Evolutionary conservation across 1,140 invertebrate species (phyloP).

Genomic region (Drosophila ambigua): DNA sequence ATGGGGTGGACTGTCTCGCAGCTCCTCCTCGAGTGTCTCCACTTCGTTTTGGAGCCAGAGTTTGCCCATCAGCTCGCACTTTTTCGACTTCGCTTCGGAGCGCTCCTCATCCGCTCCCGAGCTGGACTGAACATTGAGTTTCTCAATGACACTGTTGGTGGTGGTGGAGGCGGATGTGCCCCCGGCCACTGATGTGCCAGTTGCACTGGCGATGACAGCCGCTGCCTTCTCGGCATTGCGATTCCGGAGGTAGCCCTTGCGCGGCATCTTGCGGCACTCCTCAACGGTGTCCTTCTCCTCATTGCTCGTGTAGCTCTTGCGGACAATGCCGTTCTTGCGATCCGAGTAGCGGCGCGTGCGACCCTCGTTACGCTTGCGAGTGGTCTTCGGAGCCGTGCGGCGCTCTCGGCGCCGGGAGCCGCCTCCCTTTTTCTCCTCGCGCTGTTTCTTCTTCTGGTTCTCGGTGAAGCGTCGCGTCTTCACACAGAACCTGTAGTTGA

Average conservation of each 20-base stretch:
- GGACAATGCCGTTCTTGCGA: constrained; percentile 78
- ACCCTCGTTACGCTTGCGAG: constrained; percentile 84
- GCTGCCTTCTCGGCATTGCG: constrained; percentile 77
- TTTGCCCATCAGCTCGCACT: constrained; percentile 87
- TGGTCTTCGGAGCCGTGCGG: constrained; percentile 72
- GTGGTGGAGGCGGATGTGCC: constrained; percentile 76
- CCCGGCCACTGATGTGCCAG: constrained; percentile 64
- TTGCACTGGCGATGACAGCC: constrained; percentile 61
- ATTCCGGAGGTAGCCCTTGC: constrained; percentile 81
- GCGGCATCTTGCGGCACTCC: constrained; percentile 74
- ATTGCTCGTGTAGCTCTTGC: constrained; percentile 82
- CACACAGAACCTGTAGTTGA: constrained; percentile 82
- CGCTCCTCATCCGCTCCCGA: constrained; percentile 80
- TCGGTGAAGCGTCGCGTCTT: constrained; percentile 86
- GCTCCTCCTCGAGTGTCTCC: constrained; percentile 86
- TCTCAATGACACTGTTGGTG: constrained; percentile 79
- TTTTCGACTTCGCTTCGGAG: constrained; percentile 85
- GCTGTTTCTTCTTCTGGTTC: constrained; percentile 85
- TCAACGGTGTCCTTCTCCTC: constrained; percentile 83
- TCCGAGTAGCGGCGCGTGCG: constrained; percentile 84
- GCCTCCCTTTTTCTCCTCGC: constrained; percentile 85
- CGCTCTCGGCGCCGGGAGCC: constrained; percentile 74
- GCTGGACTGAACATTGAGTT: constrained; percentile 74
- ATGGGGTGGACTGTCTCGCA: constrained; percentile 72
- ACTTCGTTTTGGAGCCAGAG: constrained; percentile 91